A percentile compares a stretch with the other conserved stretches of the same genome.
phyloP scores from a whole-genome alignment of 2,113 vertebrate genomes.

The Lagopus leucura region DNA sequence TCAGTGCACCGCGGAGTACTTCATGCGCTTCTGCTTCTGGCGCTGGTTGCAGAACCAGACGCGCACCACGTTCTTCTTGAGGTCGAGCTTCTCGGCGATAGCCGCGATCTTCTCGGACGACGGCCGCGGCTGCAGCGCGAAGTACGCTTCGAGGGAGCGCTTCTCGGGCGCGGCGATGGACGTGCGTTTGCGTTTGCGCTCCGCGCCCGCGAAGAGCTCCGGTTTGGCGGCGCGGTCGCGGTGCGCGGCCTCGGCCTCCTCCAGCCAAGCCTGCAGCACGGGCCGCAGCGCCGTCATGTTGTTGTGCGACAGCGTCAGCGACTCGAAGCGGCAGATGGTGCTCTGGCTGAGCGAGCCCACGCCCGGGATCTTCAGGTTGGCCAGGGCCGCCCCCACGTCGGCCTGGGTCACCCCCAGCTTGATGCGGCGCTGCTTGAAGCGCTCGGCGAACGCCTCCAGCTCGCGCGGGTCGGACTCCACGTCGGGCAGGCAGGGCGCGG shows the following conservation, averaged over 20 bases:
- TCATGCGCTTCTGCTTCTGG: slow-evolving; percentile 99
- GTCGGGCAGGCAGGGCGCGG: slow-evolving; percentile 82
- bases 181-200: slow-evolving; percentile 97
- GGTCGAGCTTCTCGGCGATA: slow-evolving; percentile 97
- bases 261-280: slow-evolving; percentile 98
- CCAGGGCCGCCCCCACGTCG: slow-evolving; percentile 94
- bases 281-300: slow-evolving; percentile 99
- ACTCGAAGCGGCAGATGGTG: slow-evolving; percentile 99
- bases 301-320: slow-evolving; percentile 97
- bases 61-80: slow-evolving; percentile 98
- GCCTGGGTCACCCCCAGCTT: slow-evolving; percentile 98
- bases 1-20: slow-evolving; percentile 95
- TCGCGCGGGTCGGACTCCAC: slow-evolving; percentile 97
- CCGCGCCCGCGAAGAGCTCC: slow-evolving; percentile 95
- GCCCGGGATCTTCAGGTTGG: slow-evolving; percentile 99
- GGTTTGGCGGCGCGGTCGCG: slow-evolving; percentile 93
- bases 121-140: slow-evolving; percentile 95
- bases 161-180: slow-evolving; percentile 97
- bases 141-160: slow-evolving; percentile 96
- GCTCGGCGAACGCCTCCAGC: slow-evolving; percentile 96
- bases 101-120: slow-evolving; percentile 98
- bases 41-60: slow-evolving; percentile 99
- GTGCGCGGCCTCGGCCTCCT: slow-evolving; percentile 97
- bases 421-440: slow-evolving; percentile 98
- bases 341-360: slow-evolving; percentile 98